These are phyloP conservation scores for Trichonephila clavipes DNA, from an alignment of 1,140 invertebrate genomes.

Conservation along the genomic window DNA sequence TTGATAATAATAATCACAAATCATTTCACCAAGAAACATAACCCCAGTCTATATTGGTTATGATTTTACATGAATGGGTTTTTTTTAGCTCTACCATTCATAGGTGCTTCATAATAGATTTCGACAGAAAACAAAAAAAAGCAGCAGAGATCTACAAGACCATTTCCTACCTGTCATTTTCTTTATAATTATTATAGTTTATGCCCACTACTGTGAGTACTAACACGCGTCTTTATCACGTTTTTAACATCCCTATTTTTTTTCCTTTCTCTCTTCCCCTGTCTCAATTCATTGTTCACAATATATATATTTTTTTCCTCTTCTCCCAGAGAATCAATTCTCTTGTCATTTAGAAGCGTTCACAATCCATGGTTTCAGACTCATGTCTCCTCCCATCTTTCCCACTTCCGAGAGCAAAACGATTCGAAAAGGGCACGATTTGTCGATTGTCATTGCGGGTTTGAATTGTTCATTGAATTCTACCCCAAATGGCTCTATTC, in stretches of 20 bases:
- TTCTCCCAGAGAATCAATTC: conserved; percentile 36
- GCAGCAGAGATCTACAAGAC: not conserved
- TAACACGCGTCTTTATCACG: conserved; percentile 49
- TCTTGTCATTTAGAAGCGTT: not conserved
- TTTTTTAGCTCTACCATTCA: too few species aligned
- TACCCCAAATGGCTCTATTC: conserved; percentile 41
- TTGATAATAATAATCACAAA: too few species aligned
- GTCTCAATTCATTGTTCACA: conserved; percentile 18
- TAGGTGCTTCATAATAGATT: not conserved
- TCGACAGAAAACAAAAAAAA: not conserved
- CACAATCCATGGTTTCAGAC: not conserved
- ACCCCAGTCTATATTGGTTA: too few species aligned
- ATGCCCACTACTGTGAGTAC: not conserved
- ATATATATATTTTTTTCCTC: not conserved
- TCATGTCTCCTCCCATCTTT: not conserved
- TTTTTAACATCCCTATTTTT: not conserved
- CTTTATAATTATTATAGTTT: conserved; percentile 43
- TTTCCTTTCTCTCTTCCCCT: not conserved
- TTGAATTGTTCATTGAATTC: conserved; percentile 42
- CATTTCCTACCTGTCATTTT: not conserved
- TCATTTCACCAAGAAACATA: too few species aligned
- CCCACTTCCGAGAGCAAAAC: not conserved
- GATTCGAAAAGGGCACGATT: not conserved
- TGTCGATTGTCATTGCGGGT: conserved; percentile 18
- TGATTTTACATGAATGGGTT: too few species aligned